Evolutionary conservation across 1,140 invertebrate genomes (phyloP).

Genomic region (Cydia fagiglandana): DNA sequence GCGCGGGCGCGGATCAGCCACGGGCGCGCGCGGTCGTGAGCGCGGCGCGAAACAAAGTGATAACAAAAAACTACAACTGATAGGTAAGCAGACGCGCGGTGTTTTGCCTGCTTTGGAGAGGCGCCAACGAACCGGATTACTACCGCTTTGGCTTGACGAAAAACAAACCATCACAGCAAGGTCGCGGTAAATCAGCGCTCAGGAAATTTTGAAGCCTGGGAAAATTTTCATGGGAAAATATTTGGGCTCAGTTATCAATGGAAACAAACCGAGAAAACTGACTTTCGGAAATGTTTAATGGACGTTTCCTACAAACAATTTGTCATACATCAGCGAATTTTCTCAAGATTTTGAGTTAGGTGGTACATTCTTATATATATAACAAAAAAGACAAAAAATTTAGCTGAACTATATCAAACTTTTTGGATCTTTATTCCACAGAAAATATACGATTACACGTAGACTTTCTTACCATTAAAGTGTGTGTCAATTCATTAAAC

Average conservation of each 20-base stretch:
- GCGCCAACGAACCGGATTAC: constrained; percentile 52
- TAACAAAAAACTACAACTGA: constrained; percentile 68
- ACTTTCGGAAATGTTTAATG: no score
- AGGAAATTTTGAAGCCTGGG: neutral
- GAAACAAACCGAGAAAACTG: no score
- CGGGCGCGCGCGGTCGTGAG: constrained; percentile 60
- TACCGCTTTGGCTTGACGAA: constrained; percentile 44
- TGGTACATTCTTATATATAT: no score
- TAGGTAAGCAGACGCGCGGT: constrained; percentile 41
- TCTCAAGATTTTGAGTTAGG: no score
- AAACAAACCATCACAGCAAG: constrained; percentile 46
- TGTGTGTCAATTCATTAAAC: neutral
- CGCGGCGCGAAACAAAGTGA: constrained; percentile 64
- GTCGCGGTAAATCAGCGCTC: constrained; percentile 32
- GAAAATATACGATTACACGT: neutral
- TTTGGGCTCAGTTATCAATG: neutral
- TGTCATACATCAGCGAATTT: no score
- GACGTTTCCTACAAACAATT: no score
- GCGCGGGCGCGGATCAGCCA: constrained; percentile 56
- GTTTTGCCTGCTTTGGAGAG: constrained; percentile 57
- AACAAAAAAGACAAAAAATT: no score
- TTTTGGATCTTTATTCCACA: no score
- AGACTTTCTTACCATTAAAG: neutral
- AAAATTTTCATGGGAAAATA: neutral
- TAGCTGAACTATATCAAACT: no score